Evolutionary conservation across 2,797 vertebrate species (phyloP), one percentile per base, ranked within the genome.

Genomic region (Pyrocephalus nanus): DNA sequence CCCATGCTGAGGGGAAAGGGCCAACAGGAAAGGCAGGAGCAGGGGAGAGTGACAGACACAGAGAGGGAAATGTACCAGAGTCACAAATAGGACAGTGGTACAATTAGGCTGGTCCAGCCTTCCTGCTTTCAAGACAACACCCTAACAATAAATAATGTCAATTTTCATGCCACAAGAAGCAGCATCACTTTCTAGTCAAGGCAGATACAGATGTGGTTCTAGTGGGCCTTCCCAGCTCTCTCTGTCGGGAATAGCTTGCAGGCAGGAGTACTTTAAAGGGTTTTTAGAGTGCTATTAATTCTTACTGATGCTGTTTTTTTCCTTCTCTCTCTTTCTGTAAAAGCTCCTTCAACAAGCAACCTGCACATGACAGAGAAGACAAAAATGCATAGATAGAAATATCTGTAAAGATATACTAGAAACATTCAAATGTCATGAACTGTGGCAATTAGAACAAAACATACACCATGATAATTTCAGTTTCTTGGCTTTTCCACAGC

Each of bases 31-130:
- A 12, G 26, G 13, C 29, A n/a, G 57, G 7, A 76, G 22, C 32
- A 54, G 10, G 27, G 38, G 13, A 60, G 9, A 34, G 6, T 30
- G 6, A 15, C 2, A 38, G 36, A 36, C 9, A 32, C 0, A 0
- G 30, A 47, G 8, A 70, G 4, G 47, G 32, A 77, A 74, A n/a
- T 0, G 0, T 22, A 61, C 16, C 27, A 53, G 38, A 16, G 21
- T 50, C 62, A 88, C 30, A 75, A 53, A 54, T 4, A 50, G 22
- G 27, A 12, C 42, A 32, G 27, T 20, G 38, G 20, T 54, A 71
- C 38, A 48, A 57, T 36, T 40, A 36, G n/a, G 27, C 6, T 50
- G 77, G 43, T 88, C 38, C 32, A 43, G 43, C 29, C 25, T 82
- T 55, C 82, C 43, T 34, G 7, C 38, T 81, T 73, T 40, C 32